Evolutionary conservation across 2,888 invertebrate species (phyloP).

Genomic region (Chironomus riparius): DNA sequence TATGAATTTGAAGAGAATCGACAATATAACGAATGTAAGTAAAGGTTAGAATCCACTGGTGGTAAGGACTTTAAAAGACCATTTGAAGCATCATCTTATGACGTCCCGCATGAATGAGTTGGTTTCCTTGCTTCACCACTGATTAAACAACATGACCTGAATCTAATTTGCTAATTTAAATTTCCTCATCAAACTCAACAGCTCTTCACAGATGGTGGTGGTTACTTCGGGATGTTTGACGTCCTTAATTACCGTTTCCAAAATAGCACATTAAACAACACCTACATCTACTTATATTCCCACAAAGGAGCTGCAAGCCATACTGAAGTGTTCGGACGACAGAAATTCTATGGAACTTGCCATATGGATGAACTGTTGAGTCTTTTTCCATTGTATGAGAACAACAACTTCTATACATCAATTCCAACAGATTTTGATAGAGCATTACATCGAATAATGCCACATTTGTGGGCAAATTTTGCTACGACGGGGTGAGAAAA

Average conservation of each 20-base stretch:
- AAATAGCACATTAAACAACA: constrained; percentile 39
- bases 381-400: constrained; percentile 58
- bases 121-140: too few species aligned
- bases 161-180: background rate
- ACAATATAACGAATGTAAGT: constrained; percentile 47
- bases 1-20: constrained; percentile 39
- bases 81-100: too few species aligned
- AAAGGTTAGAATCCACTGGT: too few species aligned
- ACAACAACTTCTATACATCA: constrained; percentile 47
- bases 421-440: constrained; percentile 50
- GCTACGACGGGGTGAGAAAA: constrained; percentile 56
- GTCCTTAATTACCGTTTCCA: constrained; percentile 49
- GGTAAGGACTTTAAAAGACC: too few species aligned
- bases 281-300: constrained; percentile 58
- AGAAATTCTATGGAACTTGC: constrained; percentile 59
- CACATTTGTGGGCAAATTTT: constrained; percentile 66
- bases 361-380: constrained; percentile 79
- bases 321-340: constrained; percentile 55
- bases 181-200: background rate
- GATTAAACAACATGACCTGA: too few species aligned
- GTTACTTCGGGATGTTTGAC: constrained; percentile 54
- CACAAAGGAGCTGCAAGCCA: constrained; percentile 58
- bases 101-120: too few species aligned
- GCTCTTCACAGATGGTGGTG: constrained; percentile 58
- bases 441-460: constrained; percentile 52